Conservation (phyloP, 2,797 vertebrate genomes). For the Salarias fasciatus region DNA sequence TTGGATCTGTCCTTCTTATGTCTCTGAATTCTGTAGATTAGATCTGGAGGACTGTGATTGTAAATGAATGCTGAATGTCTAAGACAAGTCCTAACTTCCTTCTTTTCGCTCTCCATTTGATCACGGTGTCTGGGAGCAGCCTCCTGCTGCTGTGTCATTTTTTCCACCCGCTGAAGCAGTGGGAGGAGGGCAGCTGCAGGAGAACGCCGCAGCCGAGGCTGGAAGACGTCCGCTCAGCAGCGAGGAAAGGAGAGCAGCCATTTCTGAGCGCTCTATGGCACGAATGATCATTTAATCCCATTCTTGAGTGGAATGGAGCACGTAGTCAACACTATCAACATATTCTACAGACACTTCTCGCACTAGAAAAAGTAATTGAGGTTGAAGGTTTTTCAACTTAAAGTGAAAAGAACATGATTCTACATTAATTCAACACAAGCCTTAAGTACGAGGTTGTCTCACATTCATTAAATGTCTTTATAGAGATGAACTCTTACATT, state of each 20-base stretch:
- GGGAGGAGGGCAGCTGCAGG: conserved; percentile 49
- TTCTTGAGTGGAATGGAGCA: no score
- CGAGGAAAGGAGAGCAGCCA: conserved; percentile 36
- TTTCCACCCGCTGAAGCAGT: conserved; percentile 75
- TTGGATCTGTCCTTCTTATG: background rate
- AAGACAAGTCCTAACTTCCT: conserved; percentile 7
- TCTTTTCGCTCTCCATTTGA: conserved; percentile 31
- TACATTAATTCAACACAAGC: no score
- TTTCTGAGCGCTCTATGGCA: background rate
- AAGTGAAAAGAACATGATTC: no score
- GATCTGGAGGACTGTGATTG: background rate
- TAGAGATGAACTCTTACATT: no score
- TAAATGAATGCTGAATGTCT: conserved; percentile 24
- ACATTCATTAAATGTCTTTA: no score
- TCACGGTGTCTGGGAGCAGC: conserved; percentile 51
- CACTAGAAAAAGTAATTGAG: no score
- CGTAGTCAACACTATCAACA: no score
- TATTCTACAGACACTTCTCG: no score
- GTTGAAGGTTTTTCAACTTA: no score
- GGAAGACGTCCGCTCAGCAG: conserved; percentile 42
- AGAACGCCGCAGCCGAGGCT: conserved; percentile 20
- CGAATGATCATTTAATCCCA: no score
- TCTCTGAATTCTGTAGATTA: conserved; percentile 2
- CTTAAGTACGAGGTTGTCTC: no score
- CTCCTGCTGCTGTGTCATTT: conserved; percentile 71